Conservation (phyloP, 1,140 invertebrate genomes). For the Lucilia sericata region DNA sequence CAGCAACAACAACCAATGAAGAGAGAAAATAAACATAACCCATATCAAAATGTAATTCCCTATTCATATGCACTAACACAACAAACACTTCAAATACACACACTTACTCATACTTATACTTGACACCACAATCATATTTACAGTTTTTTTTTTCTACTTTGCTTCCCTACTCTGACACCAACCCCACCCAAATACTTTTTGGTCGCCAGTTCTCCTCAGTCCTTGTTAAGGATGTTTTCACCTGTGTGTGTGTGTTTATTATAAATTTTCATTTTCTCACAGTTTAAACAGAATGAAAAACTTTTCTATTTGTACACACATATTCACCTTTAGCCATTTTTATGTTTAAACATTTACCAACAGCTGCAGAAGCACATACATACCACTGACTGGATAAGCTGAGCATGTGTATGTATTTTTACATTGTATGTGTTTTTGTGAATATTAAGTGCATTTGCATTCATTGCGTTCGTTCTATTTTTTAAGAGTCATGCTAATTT, state of each 20-base stretch:
- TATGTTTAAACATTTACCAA: not conserved
- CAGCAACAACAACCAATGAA: not conserved
- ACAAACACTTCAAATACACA: not conserved
- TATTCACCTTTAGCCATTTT: not conserved
- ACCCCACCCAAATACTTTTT: not conserved
- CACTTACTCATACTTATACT: not conserved
- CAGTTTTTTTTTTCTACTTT: not conserved
- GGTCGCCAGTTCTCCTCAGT: not conserved
- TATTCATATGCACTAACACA: slow-evolving; percentile 16
- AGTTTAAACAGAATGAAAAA: not conserved
- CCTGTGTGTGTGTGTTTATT: no score
- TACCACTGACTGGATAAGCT: no score
- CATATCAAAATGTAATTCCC: slow-evolving; percentile 23
- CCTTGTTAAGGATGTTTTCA: no score
- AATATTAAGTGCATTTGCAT: not conserved
- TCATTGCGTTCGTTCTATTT: not conserved
- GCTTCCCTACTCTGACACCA: not conserved
- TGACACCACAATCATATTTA: slow-evolving; percentile 11
- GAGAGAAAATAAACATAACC: not conserved
- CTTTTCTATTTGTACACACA: not conserved
- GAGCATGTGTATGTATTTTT: not conserved
- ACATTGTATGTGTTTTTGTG: not conserved
- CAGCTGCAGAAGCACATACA: not conserved
- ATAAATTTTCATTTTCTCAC: slow-evolving; percentile 3
- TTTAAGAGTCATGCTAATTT: not conserved